A percentile compares a stretch with the other conserved stretches of the same genome.
Conservation (phyloP, 2,113 vertebrate species). For the Numida meleagris region DNA sequence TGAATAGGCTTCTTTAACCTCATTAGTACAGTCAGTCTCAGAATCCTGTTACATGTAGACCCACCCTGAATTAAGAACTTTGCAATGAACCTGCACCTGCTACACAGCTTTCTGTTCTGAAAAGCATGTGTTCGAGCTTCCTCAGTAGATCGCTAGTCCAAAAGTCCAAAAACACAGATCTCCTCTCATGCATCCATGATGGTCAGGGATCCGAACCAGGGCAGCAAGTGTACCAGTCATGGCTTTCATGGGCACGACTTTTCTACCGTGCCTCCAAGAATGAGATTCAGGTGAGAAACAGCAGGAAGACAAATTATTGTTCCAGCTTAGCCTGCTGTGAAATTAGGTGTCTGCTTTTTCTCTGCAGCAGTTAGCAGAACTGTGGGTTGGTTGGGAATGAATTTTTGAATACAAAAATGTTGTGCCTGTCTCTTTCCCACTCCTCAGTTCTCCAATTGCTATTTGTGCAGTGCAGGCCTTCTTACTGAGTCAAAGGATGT, state of each 20-base stretch:
- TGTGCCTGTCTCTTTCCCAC: not conserved
- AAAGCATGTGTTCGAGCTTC: not conserved
- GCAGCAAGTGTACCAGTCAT: not conserved
- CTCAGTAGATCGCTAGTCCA: not conserved
- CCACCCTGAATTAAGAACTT: not conserved
- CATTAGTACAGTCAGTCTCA: not conserved
- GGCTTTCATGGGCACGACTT: not conserved
- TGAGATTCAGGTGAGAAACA: not conserved
- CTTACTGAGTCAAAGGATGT: not conserved
- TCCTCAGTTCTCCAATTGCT: not conserved
- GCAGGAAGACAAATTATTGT: not conserved
- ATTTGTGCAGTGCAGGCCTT: slow-evolving; percentile 10
- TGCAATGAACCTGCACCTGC: not conserved
- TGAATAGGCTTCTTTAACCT: not conserved
- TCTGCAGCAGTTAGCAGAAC: slow-evolving; percentile 5
- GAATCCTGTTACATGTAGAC: not conserved
- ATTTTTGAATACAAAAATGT: not conserved
- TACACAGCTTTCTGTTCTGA: not conserved
- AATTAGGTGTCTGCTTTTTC: not conserved
- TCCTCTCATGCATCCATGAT: not conserved
- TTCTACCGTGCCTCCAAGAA: not conserved
- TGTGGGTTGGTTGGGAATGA: not conserved
- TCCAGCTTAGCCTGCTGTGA: not conserved
- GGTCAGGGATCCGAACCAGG: not conserved
- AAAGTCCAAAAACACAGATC: not conserved